Base-by-base conservation (phyloP, 2,888 invertebrate species). In the Sepiola atlantica region DNA sequence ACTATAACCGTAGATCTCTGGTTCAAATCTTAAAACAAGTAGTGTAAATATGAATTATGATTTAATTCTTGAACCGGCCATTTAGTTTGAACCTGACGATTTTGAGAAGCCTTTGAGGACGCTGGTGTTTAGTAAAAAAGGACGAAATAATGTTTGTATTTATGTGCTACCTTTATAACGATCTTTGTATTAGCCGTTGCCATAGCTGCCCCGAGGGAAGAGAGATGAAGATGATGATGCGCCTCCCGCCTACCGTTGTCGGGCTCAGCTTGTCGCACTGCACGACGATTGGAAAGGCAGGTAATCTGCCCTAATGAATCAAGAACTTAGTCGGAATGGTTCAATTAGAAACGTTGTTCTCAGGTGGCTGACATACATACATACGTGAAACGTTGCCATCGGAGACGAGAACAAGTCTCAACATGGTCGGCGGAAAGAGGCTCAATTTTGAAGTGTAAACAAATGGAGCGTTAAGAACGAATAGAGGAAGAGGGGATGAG, bases 351-450 rank as follows among this genome's bases (percentile, higher is more conserved):
- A 16, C 32, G n/a, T 77, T 32, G 77, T 77, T 77, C 77, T 77
- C n/a, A 77, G 77, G 77, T 77, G n/a, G n/a, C 77, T 16, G 77
- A 77, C 77, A 77, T 77, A 77, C n/a, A 77, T 77, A 77, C 77
- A 77, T 77, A 77, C 77, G 32, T 4, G n/a, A 32, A 77, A 77
- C n/a, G n/a, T 32, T 14, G 32, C 16, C 77, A 77, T 77, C 14
- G 77, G 77, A 77, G 16, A 77, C 77, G 32, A 16, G 77, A 77
- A 61, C 77, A 77, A 77, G 77, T 77, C n/a, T 77, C 16, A 77
- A 32, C 77, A n/a, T 61, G 61, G 24, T 21, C 32, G n/a, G n/a
- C 77, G 18, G 12, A 77, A 77, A 77, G 77, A n/a, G 32, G n/a
- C 77, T 14, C n/a, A 77, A n/a, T 77, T 45, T 45, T 45, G 12